phyloP scores from a whole-genome alignment of 2,888 invertebrate genomes.

The Amblyjoppa fuscipennis region DNA sequence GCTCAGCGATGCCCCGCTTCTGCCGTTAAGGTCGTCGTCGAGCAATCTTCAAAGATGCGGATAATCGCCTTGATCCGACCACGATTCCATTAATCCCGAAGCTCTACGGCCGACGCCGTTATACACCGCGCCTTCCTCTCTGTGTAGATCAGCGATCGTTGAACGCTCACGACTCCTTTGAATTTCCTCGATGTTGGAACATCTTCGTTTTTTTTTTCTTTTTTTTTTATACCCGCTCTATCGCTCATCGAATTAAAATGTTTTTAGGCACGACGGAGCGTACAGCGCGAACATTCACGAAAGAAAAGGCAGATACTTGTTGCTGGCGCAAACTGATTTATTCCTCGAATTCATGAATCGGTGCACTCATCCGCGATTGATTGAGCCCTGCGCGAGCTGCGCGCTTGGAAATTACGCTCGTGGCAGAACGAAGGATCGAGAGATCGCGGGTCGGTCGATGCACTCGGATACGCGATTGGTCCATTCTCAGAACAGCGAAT shows the following conservation, averaged over 20 bases:
- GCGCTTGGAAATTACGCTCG: not conserved
- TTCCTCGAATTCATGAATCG: not conserved
- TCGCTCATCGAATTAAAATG: not conserved
- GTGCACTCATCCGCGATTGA: not conserved
- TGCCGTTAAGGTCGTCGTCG: constrained; percentile 30
- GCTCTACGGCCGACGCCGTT: constrained; percentile 11
- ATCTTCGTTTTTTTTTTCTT: not conserved
- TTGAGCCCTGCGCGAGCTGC: not conserved
- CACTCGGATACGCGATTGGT: constrained; percentile 68
- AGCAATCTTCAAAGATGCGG: constrained; percentile 61
- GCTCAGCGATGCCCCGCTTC: not conserved
- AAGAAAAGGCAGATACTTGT: not conserved
- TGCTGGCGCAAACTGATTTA: not conserved
- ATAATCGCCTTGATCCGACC: constrained; percentile 66
- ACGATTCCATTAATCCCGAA: constrained; percentile 62
- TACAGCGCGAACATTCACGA: not conserved
- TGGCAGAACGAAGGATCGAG: constrained; percentile 74
- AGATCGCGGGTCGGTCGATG: constrained; percentile 79
- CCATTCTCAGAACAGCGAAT: constrained; percentile 58
- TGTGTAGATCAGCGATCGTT: constrained; percentile 9
- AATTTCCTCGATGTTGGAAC: constrained; percentile 13
- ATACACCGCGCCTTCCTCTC: not conserved
- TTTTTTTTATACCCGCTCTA: not conserved
- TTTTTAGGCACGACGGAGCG: not conserved
- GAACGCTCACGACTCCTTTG: not conserved